phyloP scores from a whole-genome alignment of 2,113 vertebrate species.

The Lepisosteus oculatus region DNA sequence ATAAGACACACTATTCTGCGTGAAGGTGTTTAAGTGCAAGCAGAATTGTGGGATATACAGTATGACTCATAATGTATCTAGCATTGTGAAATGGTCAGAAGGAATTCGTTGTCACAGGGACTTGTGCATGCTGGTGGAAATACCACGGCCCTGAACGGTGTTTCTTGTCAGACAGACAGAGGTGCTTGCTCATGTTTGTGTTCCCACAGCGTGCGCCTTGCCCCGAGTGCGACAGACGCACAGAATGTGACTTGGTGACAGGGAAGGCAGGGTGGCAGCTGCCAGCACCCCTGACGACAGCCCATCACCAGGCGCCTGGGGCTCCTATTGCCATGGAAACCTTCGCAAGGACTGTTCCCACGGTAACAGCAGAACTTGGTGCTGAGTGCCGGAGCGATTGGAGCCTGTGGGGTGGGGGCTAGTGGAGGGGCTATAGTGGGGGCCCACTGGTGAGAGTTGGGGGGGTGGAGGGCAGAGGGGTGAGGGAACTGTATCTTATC shows the following conservation, averaged over 20 bases:
- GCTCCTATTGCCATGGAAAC: conserved; percentile 61
- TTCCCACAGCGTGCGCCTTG: too few relatives aligned
- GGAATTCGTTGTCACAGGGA: too few relatives aligned
- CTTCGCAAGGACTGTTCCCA: conserved; percentile 59
- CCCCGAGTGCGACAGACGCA: too few relatives aligned
- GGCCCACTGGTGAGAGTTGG: neutral
- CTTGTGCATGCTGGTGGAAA: too few relatives aligned
- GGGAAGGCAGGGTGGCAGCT: neutral
- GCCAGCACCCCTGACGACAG: conserved; percentile 45
- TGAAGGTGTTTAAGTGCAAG: too few relatives aligned
- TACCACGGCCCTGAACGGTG: too few relatives aligned
- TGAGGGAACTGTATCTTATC: conserved; percentile 42
- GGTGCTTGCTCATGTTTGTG: too few relatives aligned
- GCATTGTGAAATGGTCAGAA: too few relatives aligned
- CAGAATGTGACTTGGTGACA: neutral
- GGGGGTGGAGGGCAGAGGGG: neutral
- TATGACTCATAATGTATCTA: too few relatives aligned
- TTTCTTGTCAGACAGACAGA: too few relatives aligned
- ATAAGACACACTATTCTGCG: too few relatives aligned
- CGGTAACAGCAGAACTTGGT: conserved; percentile 50
- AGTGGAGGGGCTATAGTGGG: neutral
- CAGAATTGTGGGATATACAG: too few relatives aligned
- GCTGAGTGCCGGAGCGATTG: conserved; percentile 26
- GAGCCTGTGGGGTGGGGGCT: neutral
- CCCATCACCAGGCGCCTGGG: conserved; percentile 44